Evolutionary conservation across 2,888 invertebrate species (phyloP).

Genomic region (Homarus gammarus): DNA sequence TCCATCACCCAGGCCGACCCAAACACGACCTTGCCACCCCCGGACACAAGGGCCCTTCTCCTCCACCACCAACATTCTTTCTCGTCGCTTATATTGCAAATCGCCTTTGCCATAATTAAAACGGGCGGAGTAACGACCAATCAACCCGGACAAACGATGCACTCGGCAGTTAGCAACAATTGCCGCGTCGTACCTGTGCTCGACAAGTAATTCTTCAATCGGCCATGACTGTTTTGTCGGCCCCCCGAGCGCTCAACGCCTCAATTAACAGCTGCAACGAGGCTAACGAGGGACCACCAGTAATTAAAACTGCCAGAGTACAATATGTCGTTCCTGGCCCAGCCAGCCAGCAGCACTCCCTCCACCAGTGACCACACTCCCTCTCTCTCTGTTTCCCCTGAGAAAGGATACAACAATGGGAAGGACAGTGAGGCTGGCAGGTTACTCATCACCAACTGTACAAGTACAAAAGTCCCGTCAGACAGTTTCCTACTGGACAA

Average conservation of each 20-base stretch:
- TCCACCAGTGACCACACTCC: background rate
- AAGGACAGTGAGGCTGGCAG: too few relatives aligned
- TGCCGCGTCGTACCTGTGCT: slow-evolving; percentile 70
- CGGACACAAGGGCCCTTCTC: slow-evolving; percentile 39
- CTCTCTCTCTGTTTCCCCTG: background rate
- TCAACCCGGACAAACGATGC: slow-evolving; percentile 73
- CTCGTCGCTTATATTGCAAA: slow-evolving; percentile 67
- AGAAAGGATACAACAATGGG: too few relatives aligned
- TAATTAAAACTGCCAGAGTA: slow-evolving; percentile 53
- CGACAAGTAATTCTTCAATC: slow-evolving; percentile 69
- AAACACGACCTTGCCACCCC: slow-evolving; percentile 50
- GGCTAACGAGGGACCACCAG: slow-evolving; percentile 49
- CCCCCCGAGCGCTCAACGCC: slow-evolving; percentile 23
- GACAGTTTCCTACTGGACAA: too few relatives aligned
- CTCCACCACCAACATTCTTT: slow-evolving; percentile 48
- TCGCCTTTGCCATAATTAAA: slow-evolving; percentile 73
- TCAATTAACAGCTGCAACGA: slow-evolving; percentile 52
- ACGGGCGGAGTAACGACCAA: slow-evolving; percentile 72
- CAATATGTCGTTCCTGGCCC: slow-evolving; percentile 41
- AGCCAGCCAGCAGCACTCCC: background rate
- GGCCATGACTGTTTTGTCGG: slow-evolving; percentile 36
- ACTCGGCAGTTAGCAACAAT: slow-evolving; percentile 73
- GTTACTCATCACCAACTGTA: too few relatives aligned
- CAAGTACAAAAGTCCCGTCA: too few relatives aligned
- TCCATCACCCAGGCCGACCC: slow-evolving; percentile 43